phyloP scores from a whole-genome alignment of 30 jellyfish, hydroid and myxozoan genomes.

The Cassiopea andromeda region DNA sequence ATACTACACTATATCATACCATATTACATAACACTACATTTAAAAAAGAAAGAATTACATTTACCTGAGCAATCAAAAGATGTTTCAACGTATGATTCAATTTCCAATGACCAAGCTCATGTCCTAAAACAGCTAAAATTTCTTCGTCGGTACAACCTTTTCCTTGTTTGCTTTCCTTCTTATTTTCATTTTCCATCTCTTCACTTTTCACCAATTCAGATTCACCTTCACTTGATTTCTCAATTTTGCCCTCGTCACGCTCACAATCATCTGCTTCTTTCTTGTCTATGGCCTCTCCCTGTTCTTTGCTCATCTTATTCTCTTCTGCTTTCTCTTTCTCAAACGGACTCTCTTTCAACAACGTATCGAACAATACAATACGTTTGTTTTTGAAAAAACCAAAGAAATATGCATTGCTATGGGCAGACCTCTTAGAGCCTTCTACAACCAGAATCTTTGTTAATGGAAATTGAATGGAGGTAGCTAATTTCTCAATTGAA shows the following conservation, averaged over 20 bases:
- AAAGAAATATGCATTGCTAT: slow-evolving; percentile 98
- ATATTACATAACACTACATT: no score
- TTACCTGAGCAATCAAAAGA: slow-evolving; percentile 87
- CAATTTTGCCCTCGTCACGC: neutral
- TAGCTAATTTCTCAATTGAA: slow-evolving; percentile 86
- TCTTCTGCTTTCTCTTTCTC: slow-evolving; percentile 77
- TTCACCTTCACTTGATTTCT: neutral
- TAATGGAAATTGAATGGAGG: slow-evolving; percentile 86
- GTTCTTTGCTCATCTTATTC: slow-evolving; percentile 54
- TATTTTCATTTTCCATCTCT: slow-evolving; percentile 12
- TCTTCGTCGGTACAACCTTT: slow-evolving; percentile 93
- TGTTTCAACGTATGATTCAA: slow-evolving; percentile 83
- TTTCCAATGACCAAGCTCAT: slow-evolving; percentile 99
- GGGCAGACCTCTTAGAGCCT: slow-evolving; percentile 98
- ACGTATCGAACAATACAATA: slow-evolving; percentile 92
- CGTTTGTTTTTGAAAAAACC: slow-evolving; percentile 94
- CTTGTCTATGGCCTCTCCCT: slow-evolving; percentile 8
- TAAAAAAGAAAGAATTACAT: neutral
- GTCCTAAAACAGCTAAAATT: slow-evolving; percentile 93
- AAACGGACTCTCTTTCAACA: slow-evolving; percentile 90
- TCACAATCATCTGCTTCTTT: slow-evolving; percentile 2
- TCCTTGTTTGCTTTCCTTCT: slow-evolving; percentile 5
- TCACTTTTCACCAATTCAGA: neutral
- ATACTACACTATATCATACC: no score
- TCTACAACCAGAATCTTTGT: slow-evolving; percentile 91